Base-by-base conservation (phyloP, 1,140 invertebrate genomes). In the Drosophila nebulosa region DNA sequence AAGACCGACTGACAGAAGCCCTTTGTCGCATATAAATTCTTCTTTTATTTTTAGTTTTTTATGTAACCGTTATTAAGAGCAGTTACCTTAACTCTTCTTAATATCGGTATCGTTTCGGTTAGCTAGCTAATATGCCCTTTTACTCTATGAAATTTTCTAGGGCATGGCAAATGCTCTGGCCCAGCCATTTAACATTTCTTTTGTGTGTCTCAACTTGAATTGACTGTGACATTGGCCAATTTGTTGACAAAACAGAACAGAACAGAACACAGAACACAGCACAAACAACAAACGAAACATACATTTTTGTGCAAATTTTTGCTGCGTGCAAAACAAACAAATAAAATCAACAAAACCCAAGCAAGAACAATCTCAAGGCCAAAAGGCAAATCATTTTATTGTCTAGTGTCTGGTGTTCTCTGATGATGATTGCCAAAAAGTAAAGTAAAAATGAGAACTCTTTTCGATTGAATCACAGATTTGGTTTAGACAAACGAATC, bases 171-270 rank as follows among this genome's bases (percentile, higher is more conserved):
- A 7, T 42, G 14, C 39, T 42, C 39, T 42, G 39, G 16, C 39
- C 16, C 9, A 61, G 42, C n/a, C 27, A 58, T 65, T 51, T 65
- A 46, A 21, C 26, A 56, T 18, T 60, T 26, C 56, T 70, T 65
- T 70, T 70, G 59, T 65, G 5, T 56, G 62, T 14, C 46, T 35
- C 46, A 46, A 60, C 50, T 35, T 63, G 62, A 70, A 65, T 70
- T 65, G 62, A 70, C 68, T 70, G 68, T 70, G 68, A 65, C 68
- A 70, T 70, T 70, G 62, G 68, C 68, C 62, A 70, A 70, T 70
- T 70, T 70, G 68, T 70, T 53, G 62, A 65, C 62, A 56, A 50
- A 59, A 55, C 26, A 16, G 26, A 30, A 57, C 12, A 12, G 32
- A 42, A 52, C 39, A 42, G 16, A 26, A 36, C 26, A 60, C 12